phyloP scores from a whole-genome alignment of 2,113 vertebrate genomes.

The Elaphurus davidianus region DNA sequence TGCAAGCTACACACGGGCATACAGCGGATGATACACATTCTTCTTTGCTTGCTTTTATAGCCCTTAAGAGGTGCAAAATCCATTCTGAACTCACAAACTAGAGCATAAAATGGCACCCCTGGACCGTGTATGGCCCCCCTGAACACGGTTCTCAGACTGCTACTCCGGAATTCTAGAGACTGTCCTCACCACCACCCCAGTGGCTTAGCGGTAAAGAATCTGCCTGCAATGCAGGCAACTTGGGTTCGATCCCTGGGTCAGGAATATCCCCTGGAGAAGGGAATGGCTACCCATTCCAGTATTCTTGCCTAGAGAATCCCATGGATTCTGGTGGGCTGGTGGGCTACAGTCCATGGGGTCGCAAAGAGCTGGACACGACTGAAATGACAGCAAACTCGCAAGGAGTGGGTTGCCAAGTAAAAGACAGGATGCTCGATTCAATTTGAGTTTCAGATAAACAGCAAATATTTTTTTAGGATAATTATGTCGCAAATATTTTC shows the following conservation, averaged over 20 bases:
- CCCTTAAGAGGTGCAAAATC: not conserved
- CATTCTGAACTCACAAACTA: not conserved
- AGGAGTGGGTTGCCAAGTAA: not conserved
- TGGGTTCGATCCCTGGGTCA: rapidly evolving
- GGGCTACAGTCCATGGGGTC: not conserved
- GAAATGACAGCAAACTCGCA: rapidly evolving
- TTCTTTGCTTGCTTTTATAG: not conserved
- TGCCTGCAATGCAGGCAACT: not conserved
- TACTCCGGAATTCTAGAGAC: too few species aligned
- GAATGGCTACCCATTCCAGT: not conserved
- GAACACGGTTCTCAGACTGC: not conserved
- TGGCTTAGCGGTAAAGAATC: not conserved
- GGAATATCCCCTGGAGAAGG: not conserved
- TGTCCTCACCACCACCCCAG: rapidly evolving
- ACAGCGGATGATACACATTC: not conserved
- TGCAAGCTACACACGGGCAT: not conserved
- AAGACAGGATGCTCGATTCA: not conserved
- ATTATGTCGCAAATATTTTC: not conserved
- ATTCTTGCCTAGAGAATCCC: not conserved
- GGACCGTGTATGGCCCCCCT: not conserved
- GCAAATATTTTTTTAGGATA: not conserved
- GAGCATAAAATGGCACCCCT: not conserved
- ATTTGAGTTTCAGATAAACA: not conserved
- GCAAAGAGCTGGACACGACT: not conserved
- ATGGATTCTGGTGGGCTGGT: not conserved